These are phyloP conservation scores for Capricornis sumatraensis DNA, from an alignment of 2,113 vertebrate species.

Conservation along the genomic window DNA sequence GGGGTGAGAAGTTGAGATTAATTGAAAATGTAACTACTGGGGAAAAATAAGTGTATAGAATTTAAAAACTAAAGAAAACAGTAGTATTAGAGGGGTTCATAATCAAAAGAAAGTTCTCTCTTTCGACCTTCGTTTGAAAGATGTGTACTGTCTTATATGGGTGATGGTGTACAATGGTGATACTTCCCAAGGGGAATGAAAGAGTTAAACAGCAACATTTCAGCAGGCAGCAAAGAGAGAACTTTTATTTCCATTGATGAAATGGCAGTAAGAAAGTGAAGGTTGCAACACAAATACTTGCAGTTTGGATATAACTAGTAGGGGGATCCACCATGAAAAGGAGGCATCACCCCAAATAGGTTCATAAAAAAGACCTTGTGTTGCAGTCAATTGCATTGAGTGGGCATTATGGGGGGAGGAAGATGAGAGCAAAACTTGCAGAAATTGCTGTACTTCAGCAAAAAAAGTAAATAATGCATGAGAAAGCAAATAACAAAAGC, in stretches of 20 bases:
- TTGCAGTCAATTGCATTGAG: neutral
- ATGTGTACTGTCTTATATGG: neutral
- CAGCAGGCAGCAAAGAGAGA: neutral
- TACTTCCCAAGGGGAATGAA: neutral
- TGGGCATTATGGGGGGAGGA: neutral
- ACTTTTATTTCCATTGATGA: neutral
- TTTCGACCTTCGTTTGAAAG: neutral
- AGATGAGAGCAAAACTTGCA: neutral
- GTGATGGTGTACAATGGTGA: rapidly evolving
- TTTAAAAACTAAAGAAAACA: neutral
- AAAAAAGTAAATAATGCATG: neutral
- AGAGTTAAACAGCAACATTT: neutral
- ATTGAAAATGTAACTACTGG: neutral
- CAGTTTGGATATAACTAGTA: neutral
- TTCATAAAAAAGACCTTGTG: neutral
- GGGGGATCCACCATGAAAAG: neutral
- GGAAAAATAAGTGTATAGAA: neutral
- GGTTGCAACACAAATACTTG: neutral
- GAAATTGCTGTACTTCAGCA: neutral
- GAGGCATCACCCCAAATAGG: rapidly evolving
- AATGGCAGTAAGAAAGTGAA: neutral
- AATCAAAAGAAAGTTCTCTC: neutral
- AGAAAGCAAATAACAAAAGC: neutral
- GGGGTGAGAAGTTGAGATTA: neutral
- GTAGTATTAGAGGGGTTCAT: neutral